A percentile compares a stretch with the other conserved stretches of the same genome.
These are phyloP conservation scores for Anthoptus insignis DNA, from an alignment of 2,888 invertebrate genomes.

Conservation along the genomic window DNA sequence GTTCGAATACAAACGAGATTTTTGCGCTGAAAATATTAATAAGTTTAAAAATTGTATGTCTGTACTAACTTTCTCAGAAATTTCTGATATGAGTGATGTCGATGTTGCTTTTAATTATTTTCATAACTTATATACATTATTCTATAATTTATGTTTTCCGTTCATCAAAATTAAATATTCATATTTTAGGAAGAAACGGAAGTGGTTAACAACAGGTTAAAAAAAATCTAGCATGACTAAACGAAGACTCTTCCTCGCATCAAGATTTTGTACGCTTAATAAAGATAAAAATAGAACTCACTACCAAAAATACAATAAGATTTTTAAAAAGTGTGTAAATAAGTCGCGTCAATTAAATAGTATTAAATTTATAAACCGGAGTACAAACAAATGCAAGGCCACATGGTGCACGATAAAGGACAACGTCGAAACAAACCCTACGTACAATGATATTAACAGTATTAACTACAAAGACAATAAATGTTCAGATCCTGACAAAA, in stretches of 20 bases:
- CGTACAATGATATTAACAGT: neutral
- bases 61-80: slow-evolving; percentile 3
- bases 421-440: neutral
- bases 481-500: neutral
- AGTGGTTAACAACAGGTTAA: slow-evolving; percentile 2
- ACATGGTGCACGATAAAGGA: slow-evolving; percentile 4
- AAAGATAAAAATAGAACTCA: neutral
- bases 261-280: neutral
- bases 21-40: neutral
- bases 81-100: neutral
- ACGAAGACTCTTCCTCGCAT: neutral
- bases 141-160: slow-evolving; percentile 20
- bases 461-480: neutral
- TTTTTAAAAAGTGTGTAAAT: neutral
- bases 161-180: slow-evolving; percentile 8
- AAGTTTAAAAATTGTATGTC: slow-evolving; percentile 11
- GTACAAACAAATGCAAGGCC: slow-evolving; percentile 6
- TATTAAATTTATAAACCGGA: slow-evolving; percentile 1
- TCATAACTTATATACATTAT: slow-evolving; percentile 2
- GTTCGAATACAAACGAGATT: slow-evolving; percentile 15
- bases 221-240: neutral
- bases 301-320: neutral
- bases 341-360: neutral
- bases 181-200: neutral
- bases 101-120: slow-evolving; percentile 3